Evolutionary conservation across 2,113 vertebrate species (phyloP).

Genomic region (Rhinichthys klamathensis): DNA sequence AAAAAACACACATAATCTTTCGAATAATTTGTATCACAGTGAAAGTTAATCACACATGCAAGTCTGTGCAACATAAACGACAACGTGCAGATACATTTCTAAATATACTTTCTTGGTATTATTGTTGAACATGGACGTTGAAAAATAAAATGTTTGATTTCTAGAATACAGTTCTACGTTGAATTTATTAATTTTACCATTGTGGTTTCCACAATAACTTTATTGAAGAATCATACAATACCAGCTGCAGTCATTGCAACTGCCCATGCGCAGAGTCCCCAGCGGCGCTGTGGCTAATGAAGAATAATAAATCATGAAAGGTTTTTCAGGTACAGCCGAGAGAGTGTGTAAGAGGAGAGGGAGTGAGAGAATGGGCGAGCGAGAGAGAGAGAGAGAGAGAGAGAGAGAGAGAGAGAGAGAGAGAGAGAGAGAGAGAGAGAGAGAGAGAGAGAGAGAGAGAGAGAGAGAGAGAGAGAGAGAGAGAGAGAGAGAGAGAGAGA

Average conservation of each 20-base stretch:
- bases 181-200: not conserved
- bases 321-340: conserved; percentile 74
- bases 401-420: conserved; percentile 65
- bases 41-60: not conserved
- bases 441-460: conserved; percentile 65
- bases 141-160: not conserved
- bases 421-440: conserved; percentile 64
- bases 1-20: not conserved
- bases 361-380: conserved; percentile 60
- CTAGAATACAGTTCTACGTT: not conserved
- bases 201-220: conserved; percentile 51
- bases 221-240: conserved; percentile 57
- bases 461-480: conserved; percentile 63
- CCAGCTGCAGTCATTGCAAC: conserved; percentile 68
- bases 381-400: conserved; percentile 65
- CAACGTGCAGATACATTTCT: not conserved
- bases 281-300: conserved; percentile 79
- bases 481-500: conserved; percentile 66
- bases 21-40: not conserved
- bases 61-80: not conserved
- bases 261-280: conserved; percentile 80
- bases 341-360: conserved; percentile 68
- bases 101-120: not conserved
- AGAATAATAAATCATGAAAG: conserved; percentile 84
- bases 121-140: not conserved